A percentile compares a stretch with the other conserved stretches of the same genome.
These are phyloP conservation scores for Orchesella flavescens DNA, from an alignment of 2,888 invertebrate genomes.

Conservation along the genomic window DNA sequence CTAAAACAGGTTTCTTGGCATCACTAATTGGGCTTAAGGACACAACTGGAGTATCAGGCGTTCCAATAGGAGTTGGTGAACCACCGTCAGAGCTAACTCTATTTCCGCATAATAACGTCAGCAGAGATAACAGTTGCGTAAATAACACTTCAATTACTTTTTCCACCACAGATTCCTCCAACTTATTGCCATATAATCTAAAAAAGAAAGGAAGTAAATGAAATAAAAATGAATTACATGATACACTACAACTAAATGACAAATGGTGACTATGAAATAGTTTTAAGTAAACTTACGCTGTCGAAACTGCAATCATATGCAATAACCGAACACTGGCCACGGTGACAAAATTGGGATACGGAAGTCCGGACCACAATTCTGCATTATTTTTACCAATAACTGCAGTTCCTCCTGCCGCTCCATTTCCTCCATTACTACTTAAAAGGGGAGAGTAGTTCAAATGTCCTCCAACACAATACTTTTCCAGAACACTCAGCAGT, in stretches of 20 bases:
- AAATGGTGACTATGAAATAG: constrained; percentile 20
- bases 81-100: constrained; percentile 68
- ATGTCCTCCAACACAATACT: constrained; percentile 72
- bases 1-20: constrained; percentile 59
- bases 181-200: constrained; percentile 67
- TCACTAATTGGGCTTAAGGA: constrained; percentile 68
- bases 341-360: constrained; percentile 73
- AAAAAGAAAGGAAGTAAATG: no score
- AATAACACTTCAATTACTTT: constrained; percentile 77
- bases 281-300: constrained; percentile 74
- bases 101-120: constrained; percentile 68
- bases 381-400: constrained; percentile 51
- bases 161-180: constrained; percentile 76
- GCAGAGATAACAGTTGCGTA: constrained; percentile 75
- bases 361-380: constrained; percentile 66
- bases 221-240: background rate
- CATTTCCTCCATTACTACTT: constrained; percentile 56
- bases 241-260: no score
- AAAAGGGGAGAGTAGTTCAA: background rate
- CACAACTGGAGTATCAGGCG: constrained; percentile 71
- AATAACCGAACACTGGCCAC: constrained; percentile 77
- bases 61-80: constrained; percentile 69
- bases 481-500: constrained; percentile 76
- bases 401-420: background rate
- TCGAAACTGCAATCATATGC: constrained; percentile 78